These are phyloP conservation scores for Leucophenga maculata DNA, from an alignment of 2,888 invertebrate genomes.

Conservation along the genomic window DNA sequence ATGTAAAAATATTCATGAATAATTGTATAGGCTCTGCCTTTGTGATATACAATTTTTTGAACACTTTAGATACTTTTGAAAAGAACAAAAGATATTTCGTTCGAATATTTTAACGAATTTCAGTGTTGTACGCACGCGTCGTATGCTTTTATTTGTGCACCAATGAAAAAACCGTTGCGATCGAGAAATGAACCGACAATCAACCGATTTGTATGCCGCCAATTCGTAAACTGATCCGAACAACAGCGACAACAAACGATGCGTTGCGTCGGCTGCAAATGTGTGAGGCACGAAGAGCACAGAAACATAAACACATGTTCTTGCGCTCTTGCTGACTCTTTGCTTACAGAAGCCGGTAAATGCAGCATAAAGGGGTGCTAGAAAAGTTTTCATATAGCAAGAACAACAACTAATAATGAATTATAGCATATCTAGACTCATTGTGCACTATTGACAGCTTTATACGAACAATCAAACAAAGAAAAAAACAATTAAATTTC, in stretches of 20 bases:
- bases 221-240: conserved; percentile 55
- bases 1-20: no score
- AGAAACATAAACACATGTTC: not conserved
- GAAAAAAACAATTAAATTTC: no score
- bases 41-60: no score
- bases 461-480: no score
- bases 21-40: no score
- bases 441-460: no score
- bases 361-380: not conserved
- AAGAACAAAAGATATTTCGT: not conserved
- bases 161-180: conserved; percentile 38
- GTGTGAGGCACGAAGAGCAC: no score
- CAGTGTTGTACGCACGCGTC: no score
- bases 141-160: conserved; percentile 13
- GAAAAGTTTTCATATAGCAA: conserved; percentile 14
- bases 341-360: not conserved
- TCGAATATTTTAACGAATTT: conserved; percentile 28
- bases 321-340: not conserved
- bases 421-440: no score
- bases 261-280: not conserved
- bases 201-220: conserved; percentile 63
- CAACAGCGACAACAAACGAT: conserved; percentile 34
- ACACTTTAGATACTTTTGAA: conserved; percentile 19
- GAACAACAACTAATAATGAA: conserved; percentile 25
- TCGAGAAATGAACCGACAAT: conserved; percentile 32